Evolutionary conservation across 1,140 invertebrate species (phyloP).

Genomic region (Nasonia longicornis): DNA sequence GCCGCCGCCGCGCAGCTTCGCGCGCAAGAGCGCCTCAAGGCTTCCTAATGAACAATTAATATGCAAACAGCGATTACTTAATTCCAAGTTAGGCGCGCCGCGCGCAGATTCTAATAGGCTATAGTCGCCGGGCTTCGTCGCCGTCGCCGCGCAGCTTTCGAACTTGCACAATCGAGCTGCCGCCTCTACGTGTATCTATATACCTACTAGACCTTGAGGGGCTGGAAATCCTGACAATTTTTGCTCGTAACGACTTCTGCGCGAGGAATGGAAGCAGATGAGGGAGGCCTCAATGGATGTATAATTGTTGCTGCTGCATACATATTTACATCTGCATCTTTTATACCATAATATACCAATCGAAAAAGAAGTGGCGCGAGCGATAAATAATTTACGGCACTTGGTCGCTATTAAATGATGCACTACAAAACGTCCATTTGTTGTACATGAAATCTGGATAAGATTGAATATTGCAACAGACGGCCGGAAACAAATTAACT

Average conservation of each 20-base stretch:
- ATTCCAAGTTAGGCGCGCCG: conserved; percentile 59
- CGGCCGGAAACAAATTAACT: no score
- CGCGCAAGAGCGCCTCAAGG: not conserved
- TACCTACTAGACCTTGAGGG: not conserved
- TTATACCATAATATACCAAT: no score
- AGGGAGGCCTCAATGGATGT: not conserved
- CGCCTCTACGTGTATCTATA: not conserved
- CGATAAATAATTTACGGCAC: no score
- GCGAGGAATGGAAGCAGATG: not conserved
- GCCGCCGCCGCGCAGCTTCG: not conserved
- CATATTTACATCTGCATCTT: conserved; percentile 5
- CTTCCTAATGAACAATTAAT: conserved; percentile 66
- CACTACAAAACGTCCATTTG: no score
- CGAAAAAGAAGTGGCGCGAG: no score
- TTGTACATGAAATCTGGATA: no score
- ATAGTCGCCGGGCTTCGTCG: conserved; percentile 8
- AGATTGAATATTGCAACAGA: no score
- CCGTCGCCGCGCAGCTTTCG: not conserved
- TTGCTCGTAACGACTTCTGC: conserved; percentile 28
- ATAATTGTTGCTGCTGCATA: not conserved
- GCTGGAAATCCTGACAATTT: not conserved
- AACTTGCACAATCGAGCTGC: not conserved
- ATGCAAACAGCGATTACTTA: conserved; percentile 68
- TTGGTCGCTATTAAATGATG: no score
- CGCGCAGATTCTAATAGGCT: conserved; percentile 58